Base-by-base conservation (phyloP, 2,113 vertebrate genomes). In the Toxostoma redivivum region DNA sequence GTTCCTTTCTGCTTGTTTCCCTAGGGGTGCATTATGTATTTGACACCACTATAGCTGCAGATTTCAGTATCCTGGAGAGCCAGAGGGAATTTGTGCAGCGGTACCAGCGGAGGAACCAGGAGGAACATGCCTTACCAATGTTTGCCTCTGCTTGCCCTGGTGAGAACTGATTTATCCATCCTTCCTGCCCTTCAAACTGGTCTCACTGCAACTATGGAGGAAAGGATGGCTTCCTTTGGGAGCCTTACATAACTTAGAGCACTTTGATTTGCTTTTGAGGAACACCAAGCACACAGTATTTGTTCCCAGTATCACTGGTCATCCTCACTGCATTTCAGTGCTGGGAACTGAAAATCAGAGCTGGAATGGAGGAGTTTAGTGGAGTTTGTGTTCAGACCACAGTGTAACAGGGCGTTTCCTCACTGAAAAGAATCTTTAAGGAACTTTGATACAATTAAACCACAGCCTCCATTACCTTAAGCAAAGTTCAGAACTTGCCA, bases 131-230 rank as follows among this genome's bases (percentile, higher is more conserved):
- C 22, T 94, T 99, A 92, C 99, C 99, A 27, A 99, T 99, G 99
- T 99, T 99, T 97, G 99, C 99, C 81, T 99, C 99, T 30, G 99
- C 99, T 57, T 99, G 99, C 92, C 99, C 99, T 78, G 99, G 99
- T 99, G 96, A 98, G 97, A 71, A 11, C 58, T 28, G 7, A 12
- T 69, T 40, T 53, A 27, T 73, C 27, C 61, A 81, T 33, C 72
- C 25, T 73, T 58, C 30, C 84, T 66, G 42, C 22, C 10, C 27
- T 53, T 40, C 38, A 47, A 2, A 42, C 48, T 51, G 27, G 11
- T 58, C 22, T 74, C 20, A 3, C 6, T 60, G n/a, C 21, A 51
- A 1, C 38, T 28, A 22, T 81, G n/a, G n/a, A 85, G 72, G 40
- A 27, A 21, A 54, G 50, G 35, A 38, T 42, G 38, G 24, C 53